Conservation (phyloP, 2,113 vertebrate genomes). For the Hemichromis elongatus region DNA sequence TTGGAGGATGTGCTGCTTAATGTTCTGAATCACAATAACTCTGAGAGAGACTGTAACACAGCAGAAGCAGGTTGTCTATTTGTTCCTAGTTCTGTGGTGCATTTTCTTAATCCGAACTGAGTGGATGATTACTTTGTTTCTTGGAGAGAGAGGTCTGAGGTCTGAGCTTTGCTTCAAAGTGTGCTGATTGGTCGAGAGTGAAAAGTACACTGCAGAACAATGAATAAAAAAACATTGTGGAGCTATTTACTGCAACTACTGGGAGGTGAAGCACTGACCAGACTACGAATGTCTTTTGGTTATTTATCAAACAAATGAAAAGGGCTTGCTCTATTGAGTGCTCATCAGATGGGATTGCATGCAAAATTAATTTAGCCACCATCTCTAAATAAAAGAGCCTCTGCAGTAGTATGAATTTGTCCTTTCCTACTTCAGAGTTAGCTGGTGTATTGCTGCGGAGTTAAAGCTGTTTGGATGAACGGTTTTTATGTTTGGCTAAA, state of each 20-base stretch:
- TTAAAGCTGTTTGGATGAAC: background rate
- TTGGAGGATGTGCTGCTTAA: background rate
- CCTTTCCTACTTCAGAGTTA: background rate
- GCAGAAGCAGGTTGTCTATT: background rate
- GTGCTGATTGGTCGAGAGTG: background rate
- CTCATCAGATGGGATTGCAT: background rate
- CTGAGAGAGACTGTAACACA: background rate
- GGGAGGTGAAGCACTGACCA: background rate
- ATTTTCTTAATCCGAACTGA: background rate
- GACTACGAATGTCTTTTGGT: background rate
- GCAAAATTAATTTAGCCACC: background rate
- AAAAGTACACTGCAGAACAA: background rate
- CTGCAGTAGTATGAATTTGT: background rate
- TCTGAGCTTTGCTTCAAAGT: background rate
- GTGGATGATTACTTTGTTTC: background rate
- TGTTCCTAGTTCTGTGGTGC: background rate
- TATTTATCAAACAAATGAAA: conserved; percentile 19
- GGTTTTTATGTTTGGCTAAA: background rate
- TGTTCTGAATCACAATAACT: conserved; percentile 14
- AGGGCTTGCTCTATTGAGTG: background rate
- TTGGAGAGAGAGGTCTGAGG: background rate
- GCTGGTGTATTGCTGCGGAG: background rate
- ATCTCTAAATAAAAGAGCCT: background rate
- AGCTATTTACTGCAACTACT: background rate
- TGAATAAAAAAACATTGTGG: background rate